Conservation (phyloP, 2,797 vertebrate genomes). For the Urophycis tenuis region DNA sequence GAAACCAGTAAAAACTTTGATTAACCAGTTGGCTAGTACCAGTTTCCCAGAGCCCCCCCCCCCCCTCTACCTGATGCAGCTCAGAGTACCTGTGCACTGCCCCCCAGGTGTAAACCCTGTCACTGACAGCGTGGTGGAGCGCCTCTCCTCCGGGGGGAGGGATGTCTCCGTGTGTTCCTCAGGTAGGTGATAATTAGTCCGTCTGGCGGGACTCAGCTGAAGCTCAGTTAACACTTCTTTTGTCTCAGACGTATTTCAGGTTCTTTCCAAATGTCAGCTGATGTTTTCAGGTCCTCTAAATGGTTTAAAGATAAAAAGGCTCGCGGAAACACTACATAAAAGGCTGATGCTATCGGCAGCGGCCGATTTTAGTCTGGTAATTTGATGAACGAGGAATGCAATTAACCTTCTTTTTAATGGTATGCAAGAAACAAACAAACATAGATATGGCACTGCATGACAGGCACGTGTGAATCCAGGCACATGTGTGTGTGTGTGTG, state of each 20-base stretch:
- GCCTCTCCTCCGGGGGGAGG: not conserved
- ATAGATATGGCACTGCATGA: no score
- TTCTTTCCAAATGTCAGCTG: not conserved
- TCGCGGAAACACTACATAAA: not conserved
- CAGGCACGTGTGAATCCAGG: not conserved
- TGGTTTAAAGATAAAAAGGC: not conserved
- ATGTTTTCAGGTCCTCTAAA: not conserved
- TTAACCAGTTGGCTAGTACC: no score
- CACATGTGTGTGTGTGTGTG: not conserved
- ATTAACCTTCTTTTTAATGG: not conserved
- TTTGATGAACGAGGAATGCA: not conserved
- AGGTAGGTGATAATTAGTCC: not conserved
- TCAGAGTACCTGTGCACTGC: no score
- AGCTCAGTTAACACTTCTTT: not conserved
- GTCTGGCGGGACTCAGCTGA: not conserved
- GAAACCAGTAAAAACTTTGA: no score
- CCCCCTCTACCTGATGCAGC: no score
- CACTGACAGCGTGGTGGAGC: not conserved
- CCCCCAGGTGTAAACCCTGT: no score
- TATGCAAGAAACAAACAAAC: no score
- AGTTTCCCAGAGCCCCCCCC: no score
- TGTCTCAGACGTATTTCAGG: not conserved
- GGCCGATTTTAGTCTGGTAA: not conserved
- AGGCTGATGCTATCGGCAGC: not conserved
- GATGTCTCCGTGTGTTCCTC: not conserved